These are phyloP conservation scores for Todiramphus saurophagus DNA, from an alignment of 2,113 vertebrate species.

Conservation along the genomic window DNA sequence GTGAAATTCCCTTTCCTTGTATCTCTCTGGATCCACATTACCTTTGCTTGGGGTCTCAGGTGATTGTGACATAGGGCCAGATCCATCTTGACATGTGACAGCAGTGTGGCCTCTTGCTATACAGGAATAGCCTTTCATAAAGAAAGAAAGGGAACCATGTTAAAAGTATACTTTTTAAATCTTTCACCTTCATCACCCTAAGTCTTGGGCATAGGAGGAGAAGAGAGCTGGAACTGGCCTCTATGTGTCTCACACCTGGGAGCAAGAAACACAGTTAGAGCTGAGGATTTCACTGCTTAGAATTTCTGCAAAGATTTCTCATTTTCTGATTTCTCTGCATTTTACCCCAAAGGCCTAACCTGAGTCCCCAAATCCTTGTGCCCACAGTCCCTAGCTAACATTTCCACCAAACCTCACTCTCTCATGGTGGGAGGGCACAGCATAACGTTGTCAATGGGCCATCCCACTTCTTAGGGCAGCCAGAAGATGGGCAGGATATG, in stretches of 20 bases:
- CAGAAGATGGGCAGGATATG: background rate
- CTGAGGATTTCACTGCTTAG: background rate
- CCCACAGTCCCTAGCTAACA: background rate
- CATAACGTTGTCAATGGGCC: rapidly evolving
- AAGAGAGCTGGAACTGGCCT: background rate
- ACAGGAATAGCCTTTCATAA: background rate
- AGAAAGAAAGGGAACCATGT: background rate
- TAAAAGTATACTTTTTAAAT: background rate
- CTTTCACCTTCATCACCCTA: background rate
- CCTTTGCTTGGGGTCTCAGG: background rate
- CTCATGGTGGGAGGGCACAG: background rate
- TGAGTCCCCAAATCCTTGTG: background rate
- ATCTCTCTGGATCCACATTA: background rate
- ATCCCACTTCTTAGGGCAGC: background rate
- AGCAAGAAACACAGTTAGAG: background rate
- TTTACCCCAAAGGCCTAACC: background rate
- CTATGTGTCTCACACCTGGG: background rate
- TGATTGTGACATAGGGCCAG: background rate
- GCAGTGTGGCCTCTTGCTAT: background rate
- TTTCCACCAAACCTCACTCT: background rate
- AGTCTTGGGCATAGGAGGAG: background rate
- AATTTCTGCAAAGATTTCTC: background rate
- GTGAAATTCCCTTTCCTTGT: background rate
- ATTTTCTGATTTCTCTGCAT: background rate
- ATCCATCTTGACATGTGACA: background rate